These are phyloP conservation scores for Bovichtus diacanthus DNA, from an alignment of 2,797 vertebrate genomes.

Conservation along the genomic window DNA sequence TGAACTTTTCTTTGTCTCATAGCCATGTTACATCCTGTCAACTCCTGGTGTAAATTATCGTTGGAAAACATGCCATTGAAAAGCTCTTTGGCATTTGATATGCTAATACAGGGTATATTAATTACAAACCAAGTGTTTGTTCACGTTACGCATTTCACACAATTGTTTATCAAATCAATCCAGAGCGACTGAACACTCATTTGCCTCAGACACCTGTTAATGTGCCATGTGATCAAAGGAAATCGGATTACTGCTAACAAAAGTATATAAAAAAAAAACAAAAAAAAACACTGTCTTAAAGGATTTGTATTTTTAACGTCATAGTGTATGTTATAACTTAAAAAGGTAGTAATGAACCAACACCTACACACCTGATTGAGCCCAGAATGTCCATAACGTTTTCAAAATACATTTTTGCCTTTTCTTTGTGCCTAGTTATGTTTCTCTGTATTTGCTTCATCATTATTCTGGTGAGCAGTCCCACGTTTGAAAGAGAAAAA, in stretches of 20 bases:
- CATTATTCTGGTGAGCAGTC: conserved; percentile 93
- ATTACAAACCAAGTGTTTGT: conserved; percentile 72
- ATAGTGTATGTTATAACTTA: background rate
- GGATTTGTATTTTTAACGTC: background rate
- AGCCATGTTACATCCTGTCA: conserved; percentile 42
- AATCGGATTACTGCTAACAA: conserved; percentile 36
- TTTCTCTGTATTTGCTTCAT: conserved; percentile 88
- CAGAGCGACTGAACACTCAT: conserved; percentile 45
- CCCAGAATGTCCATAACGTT: conserved; percentile 58
- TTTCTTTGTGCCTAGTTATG: conserved; percentile 69
- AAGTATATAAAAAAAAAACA: background rate
- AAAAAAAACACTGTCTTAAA: background rate
- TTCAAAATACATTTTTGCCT: conserved; percentile 79
- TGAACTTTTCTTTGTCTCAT: conserved; percentile 54
- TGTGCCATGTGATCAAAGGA: conserved; percentile 52
- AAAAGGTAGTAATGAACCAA: conserved; percentile 6
- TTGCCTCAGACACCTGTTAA: conserved; percentile 66
- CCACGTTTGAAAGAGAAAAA: conserved; percentile 85
- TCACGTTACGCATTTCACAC: conserved; percentile 63
- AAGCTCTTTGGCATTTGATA: conserved; percentile 75
- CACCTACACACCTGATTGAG: conserved; percentile 10
- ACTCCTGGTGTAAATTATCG: conserved; percentile 54
- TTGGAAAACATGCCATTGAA: conserved; percentile 54
- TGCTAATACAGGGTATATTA: conserved; percentile 73
- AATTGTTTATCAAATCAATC: conserved; percentile 71